Percentiles rank a stretch among this genome's conserved stretches.
Conservation (phyloP, 1,140 invertebrate genomes). For the Habropoda laboriosa region DNA sequence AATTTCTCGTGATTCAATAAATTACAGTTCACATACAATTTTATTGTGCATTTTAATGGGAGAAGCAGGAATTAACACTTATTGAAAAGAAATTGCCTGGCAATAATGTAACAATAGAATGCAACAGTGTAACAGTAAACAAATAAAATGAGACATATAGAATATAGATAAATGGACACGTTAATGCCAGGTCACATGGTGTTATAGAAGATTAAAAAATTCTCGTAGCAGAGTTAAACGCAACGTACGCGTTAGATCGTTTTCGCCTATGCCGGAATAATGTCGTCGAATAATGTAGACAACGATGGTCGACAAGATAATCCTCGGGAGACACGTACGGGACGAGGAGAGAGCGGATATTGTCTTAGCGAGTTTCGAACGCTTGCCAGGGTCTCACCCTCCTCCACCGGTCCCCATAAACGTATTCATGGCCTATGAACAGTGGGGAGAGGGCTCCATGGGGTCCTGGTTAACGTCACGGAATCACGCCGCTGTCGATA, state of each 20-base stretch:
- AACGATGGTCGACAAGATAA: slow-evolving; percentile 52
- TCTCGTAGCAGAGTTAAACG: too few relatives aligned
- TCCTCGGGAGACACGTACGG: slow-evolving; percentile 41
- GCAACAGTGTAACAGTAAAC: too few relatives aligned
- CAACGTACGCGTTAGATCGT: not conserved
- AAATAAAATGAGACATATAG: too few relatives aligned
- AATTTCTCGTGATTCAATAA: too few relatives aligned
- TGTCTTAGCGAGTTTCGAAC: slow-evolving; percentile 74
- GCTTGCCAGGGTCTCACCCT: slow-evolving; percentile 65
- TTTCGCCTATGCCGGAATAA: slow-evolving; percentile 26
- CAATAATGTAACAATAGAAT: too few relatives aligned
- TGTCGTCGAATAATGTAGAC: slow-evolving; percentile 58
- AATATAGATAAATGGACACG: too few relatives aligned
- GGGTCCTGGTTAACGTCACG: slow-evolving; percentile 70
- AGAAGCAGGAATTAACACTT: too few relatives aligned
- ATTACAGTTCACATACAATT: too few relatives aligned
- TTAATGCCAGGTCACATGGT: too few relatives aligned
- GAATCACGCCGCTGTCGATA: slow-evolving; percentile 75
- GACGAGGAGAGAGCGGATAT: slow-evolving; percentile 59
- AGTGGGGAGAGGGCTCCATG: slow-evolving; percentile 42
- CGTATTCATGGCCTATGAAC: slow-evolving; percentile 73
- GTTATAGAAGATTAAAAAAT: not conserved
- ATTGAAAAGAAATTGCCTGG: too few relatives aligned
- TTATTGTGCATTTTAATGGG: too few relatives aligned
- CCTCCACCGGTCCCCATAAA: slow-evolving; percentile 69